Conservation (phyloP, 1,140 invertebrate species). For the Pseudoatta argentina region DNA sequence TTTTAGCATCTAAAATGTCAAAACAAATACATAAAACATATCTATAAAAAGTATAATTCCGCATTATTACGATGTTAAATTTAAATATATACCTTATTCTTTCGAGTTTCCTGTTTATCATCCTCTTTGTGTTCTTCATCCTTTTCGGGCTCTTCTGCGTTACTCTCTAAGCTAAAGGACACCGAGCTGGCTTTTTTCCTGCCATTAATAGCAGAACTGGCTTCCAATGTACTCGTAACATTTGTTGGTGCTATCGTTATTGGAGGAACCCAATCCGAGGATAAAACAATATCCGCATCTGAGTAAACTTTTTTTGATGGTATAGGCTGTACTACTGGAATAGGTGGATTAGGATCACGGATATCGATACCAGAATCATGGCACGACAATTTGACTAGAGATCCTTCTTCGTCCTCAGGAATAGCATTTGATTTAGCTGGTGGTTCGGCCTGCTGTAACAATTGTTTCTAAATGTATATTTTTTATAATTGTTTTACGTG, state of each 20-base stretch:
- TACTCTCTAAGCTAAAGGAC: conserved; percentile 91
- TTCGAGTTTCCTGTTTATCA: conserved; percentile 86
- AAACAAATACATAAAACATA: conserved; percentile 38
- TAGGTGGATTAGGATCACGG: conserved; percentile 88
- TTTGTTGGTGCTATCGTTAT: conserved; percentile 91
- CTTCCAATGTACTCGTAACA: conserved; percentile 86
- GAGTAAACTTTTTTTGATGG: conserved; percentile 90
- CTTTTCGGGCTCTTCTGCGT: conserved; percentile 85
- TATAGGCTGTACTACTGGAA: conserved; percentile 86
- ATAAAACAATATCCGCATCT: conserved; percentile 94
- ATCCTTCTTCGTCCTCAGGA: conserved; percentile 85
- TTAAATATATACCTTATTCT: conserved; percentile 84
- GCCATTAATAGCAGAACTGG: conserved; percentile 85
- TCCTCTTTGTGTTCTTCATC: conserved; percentile 85
- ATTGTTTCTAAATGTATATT: neutral
- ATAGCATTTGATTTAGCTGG: conserved; percentile 81
- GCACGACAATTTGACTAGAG: conserved; percentile 92
- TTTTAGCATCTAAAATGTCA: conserved; percentile 92
- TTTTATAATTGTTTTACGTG: neutral
- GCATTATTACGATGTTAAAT: neutral
- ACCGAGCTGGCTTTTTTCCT: conserved; percentile 91
- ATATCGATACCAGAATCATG: conserved; percentile 96
- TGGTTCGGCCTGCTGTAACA: conserved; percentile 77
- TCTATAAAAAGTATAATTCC: neutral
- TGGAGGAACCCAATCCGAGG: conserved; percentile 93